Base-by-base conservation (phyloP, 2,797 vertebrate genomes). In the Melanotaenia trifasciata region DNA sequence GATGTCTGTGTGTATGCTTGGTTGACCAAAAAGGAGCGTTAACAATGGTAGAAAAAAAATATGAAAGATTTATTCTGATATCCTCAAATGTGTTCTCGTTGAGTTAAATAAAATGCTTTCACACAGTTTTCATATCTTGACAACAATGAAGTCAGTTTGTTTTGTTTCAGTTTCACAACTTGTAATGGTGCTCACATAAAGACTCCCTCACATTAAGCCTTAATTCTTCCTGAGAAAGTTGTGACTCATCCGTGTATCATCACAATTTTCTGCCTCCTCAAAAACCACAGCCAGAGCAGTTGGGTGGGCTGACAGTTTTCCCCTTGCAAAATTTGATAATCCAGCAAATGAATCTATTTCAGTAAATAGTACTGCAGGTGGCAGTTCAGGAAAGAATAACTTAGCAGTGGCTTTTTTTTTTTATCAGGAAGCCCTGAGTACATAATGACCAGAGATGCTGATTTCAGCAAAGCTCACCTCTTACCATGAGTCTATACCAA, bases 401-500 rank as follows among this genome's bases (percentile, higher is more conserved):
- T 47, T 73, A 67, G 74, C 28, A 63, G 45, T 72, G 60, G 60
- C 2, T 11, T 26, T 18, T 51, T 58, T 78, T 88, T 79, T 80
- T 33, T 30, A 30, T 65, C 79, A 78, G 59, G 76, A 87, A 83
- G 62, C 60, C 74, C 65, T 65, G 28, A 60, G 53, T 81, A 70
- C 85, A 74, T 83, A 88, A 86, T 85, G 78, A 85, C 80, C 58
- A 54, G 24, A 50, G 60, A 81, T 74, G 80, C 68, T 73, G 74
- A 81, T 85, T 73, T 62, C 74, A 63, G 56, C 57, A 54, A 66
- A 20, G 53, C 64, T 68, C 47, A 26, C 45, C 53, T 79, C 61
- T 76, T 58, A 81, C 74, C 65, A 70, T 78, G 58, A 70, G 33
- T 59, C 36, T 59, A 30, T 67, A 70, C 16, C 12, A 24, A 57